phyloP scores from a whole-genome alignment of 2,113 vertebrate genomes.

The Platysteira castanea region DNA sequence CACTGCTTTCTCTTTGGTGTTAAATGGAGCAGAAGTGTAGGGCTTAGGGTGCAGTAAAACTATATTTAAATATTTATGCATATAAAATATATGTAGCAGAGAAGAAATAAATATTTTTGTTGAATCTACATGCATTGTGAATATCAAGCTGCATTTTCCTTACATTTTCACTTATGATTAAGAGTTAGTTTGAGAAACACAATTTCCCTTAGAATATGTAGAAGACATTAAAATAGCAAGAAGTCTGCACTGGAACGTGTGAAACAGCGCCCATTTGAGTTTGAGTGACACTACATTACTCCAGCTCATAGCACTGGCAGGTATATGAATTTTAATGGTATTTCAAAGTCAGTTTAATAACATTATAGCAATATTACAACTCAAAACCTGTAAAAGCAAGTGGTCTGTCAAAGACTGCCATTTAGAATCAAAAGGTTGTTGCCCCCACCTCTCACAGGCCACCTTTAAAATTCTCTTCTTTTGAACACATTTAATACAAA shows the following conservation, averaged over 20 bases:
- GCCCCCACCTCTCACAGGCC: background rate
- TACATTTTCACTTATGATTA: background rate
- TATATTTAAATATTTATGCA: background rate
- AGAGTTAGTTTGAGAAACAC: background rate
- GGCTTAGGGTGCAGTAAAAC: background rate
- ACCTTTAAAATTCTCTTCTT: background rate
- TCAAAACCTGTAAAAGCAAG: conserved; percentile 39
- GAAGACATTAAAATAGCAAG: background rate
- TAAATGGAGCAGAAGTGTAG: background rate
- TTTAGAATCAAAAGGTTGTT: conserved; percentile 2
- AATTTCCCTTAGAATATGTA: background rate
- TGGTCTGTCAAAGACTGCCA: background rate
- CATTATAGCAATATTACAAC: conserved; percentile 24
- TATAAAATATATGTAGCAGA: background rate
- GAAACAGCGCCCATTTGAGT: background rate
- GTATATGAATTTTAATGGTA: conserved; percentile 30
- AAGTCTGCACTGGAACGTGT: background rate
- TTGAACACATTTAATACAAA: background rate
- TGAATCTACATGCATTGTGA: background rate
- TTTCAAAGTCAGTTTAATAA: conserved; percentile 47
- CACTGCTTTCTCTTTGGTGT: background rate
- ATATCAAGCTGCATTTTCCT: background rate
- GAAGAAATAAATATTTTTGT: background rate
- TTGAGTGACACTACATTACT: conserved; percentile 29
- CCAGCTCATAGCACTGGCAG: background rate